Percentiles rank a stretch among this genome's conserved stretches.
phyloP scores from a whole-genome alignment of 2,113 vertebrate genomes.

The Fregata magnificens region DNA sequence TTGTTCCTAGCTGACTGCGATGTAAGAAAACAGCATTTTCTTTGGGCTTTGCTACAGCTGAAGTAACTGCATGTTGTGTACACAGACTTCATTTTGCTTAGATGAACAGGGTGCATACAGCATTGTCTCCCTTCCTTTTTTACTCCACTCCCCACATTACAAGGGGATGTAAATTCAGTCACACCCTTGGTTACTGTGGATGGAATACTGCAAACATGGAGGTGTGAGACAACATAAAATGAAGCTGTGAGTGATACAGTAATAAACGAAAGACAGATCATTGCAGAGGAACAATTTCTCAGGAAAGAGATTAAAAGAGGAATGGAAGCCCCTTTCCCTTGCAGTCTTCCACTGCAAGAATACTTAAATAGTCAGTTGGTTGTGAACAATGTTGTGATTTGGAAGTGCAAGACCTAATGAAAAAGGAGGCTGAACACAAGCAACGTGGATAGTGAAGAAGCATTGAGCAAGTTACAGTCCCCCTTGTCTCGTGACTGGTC shows the following conservation, averaged over 20 bases:
- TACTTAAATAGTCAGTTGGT: not conserved
- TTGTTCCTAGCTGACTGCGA: not conserved
- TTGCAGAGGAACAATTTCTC: not conserved
- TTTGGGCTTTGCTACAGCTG: not conserved
- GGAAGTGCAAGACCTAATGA: not conserved
- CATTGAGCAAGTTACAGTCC: not conserved
- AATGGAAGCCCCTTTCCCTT: not conserved
- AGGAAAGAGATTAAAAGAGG: not conserved
- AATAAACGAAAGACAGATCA: not conserved
- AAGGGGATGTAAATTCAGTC: not conserved
- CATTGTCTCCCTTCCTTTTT: not conserved
- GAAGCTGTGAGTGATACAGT: not conserved
- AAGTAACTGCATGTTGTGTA: not conserved
- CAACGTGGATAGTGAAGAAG: not conserved
- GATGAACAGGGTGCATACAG: not conserved
- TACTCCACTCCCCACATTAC: fast-evolving
- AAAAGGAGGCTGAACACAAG: not conserved
- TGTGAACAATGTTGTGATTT: not conserved
- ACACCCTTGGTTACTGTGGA: not conserved
- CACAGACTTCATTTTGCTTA: not conserved
- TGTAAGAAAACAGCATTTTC: not conserved
- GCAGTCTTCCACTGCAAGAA: not conserved
- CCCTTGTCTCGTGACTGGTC: not conserved
- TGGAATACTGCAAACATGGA: not conserved
- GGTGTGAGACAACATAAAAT: not conserved